Conservation (phyloP, 1,140 invertebrate genomes). For the Myzus persicae region DNA sequence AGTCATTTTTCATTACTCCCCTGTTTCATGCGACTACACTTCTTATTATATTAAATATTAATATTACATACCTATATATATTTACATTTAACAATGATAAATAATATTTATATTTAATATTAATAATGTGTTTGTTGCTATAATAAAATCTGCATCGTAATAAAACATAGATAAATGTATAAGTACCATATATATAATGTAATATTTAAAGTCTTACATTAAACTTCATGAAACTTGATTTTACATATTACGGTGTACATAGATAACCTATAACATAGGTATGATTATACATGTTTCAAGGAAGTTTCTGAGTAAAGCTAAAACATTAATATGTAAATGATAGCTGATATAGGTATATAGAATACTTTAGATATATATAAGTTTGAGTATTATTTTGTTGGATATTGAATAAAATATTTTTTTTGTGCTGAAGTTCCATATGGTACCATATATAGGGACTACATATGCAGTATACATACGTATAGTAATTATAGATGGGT, state of each 20-base stretch:
- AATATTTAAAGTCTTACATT: no score
- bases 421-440: no score
- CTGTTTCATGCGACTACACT: background rate
- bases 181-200: no score
- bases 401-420: no score
- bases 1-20: slow-evolving; percentile 45
- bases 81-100: slow-evolving; percentile 1
- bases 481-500: no score
- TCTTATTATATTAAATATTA: slow-evolving; percentile 37
- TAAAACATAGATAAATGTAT: background rate
- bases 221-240: no score
- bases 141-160: background rate
- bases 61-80: slow-evolving; percentile 32
- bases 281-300: background rate
- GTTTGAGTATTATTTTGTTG: no score
- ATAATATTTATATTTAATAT: slow-evolving; percentile 26
- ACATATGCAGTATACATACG: no score
- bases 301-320: background rate
- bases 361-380: background rate
- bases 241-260: background rate
- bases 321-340: background rate
- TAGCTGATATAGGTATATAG: background rate
- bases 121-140: background rate
- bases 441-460: no score
- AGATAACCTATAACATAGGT: background rate